Evolutionary conservation across 2,113 vertebrate genomes (phyloP), one percentile per base, ranked within the genome.

Genomic region (Athene noctua): DNA sequence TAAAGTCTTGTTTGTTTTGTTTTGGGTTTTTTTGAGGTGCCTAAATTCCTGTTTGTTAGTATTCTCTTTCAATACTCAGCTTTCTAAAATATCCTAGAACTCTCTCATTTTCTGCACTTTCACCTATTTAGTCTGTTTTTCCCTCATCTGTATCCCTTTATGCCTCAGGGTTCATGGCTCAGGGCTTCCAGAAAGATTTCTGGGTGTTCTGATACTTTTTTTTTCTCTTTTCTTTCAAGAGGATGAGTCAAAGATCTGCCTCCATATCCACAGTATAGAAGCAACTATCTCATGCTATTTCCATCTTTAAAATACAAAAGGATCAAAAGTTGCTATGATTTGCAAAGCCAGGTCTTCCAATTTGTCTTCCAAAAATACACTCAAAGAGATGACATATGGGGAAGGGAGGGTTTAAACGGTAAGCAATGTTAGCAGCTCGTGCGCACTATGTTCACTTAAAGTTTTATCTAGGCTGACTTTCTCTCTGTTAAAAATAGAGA

Each of bases 341-440:
- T 96, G 20, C 14, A 82, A 89, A 91, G 54, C 66, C 74, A 94
- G 58, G 32, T 95, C 63, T 84, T 94, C 92, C 92, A 90, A 95
- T 91, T 92, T 89, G 23, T 29, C n/a, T 94, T 92, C 81, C 89
- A 96, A 95, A 96, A 95, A 92, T 91, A 82, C 23, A 66, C 42
- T 94, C 22, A 47, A 78, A 80, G 23, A 88, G 36, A 42, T 71
- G 62, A 92, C 51, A 78, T 30, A 77, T 77, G 52, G 15, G 49
- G n/a, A 96, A 66, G 30, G 51, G 58, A 87, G 16, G 6, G 46
- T 77, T 93, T 82, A 81, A 85, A 80, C 72, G 34, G 9, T 47
- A 78, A 82, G 49, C 66, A 66, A 11, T 38, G 10, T 61, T 94
- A 49, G 61, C 57, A 91, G 61, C 23, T 91, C 1, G 0, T 36